These are phyloP conservation scores for Poeciliopsis turrubarensis DNA, from an alignment of 2,113 vertebrate species.

Conservation along the genomic window DNA sequence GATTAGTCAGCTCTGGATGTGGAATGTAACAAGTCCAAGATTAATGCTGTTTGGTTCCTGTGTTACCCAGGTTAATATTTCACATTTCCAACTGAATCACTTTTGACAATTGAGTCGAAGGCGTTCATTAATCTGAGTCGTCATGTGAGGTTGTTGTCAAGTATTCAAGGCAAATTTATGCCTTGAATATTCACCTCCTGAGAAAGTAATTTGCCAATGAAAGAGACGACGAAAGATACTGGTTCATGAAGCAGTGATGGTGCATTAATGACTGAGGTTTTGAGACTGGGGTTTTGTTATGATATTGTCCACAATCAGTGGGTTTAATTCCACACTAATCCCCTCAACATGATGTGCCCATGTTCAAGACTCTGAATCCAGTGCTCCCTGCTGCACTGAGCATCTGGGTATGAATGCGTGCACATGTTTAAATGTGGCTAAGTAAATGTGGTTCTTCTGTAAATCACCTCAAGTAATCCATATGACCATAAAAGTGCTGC, in stretches of 20 bases:
- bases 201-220: no score
- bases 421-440: not conserved
- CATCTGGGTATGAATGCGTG: not conserved
- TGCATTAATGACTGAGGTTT: not conserved
- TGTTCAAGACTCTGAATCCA: no score
- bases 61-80: not conserved
- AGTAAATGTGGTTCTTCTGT: not conserved
- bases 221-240: no score
- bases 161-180: no score
- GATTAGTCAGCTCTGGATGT: not conserved
- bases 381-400: not conserved
- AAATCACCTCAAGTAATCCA: not conserved
- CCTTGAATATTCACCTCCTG: no score
- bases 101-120: no score
- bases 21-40: not conserved
- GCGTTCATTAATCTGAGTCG: no score
- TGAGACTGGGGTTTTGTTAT: not conserved
- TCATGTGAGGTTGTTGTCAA: no score
- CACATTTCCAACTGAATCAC: not conserved
- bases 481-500: not conserved
- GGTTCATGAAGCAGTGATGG: not conserved
- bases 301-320: no score
- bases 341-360: not conserved
- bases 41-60: not conserved
- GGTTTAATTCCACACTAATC: not conserved